phyloP scores from a whole-genome alignment of 2,797 vertebrate species.

The Dromococcyx pavoninus region DNA sequence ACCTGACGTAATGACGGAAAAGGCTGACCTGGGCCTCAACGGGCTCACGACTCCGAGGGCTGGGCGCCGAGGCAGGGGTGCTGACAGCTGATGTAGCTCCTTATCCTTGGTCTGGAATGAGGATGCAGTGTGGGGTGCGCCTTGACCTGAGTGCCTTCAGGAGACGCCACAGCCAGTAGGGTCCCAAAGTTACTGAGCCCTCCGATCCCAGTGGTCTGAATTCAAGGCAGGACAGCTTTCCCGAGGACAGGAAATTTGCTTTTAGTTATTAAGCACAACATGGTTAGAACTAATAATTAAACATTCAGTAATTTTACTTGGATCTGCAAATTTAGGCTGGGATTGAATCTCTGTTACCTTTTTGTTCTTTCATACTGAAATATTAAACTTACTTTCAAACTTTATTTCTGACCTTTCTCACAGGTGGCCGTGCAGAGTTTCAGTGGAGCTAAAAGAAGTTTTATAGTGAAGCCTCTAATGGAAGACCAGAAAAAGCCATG shows the following conservation, averaged over 20 bases:
- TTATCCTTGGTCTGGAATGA: not conserved
- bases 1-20: not conserved
- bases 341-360: not conserved
- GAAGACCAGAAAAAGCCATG: not conserved
- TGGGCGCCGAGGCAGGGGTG: rapidly evolving
- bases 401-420: not conserved
- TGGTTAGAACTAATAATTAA: not conserved
- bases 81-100: not conserved
- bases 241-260: not conserved
- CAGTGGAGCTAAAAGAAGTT: not conserved
- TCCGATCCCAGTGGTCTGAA: not conserved
- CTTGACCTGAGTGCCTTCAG: not conserved
- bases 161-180: too few species aligned
- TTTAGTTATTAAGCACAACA: not conserved
- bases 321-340: not conserved
- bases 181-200: too few species aligned
- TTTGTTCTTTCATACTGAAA: not conserved
- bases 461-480: not conserved
- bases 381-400: not conserved
- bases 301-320: not conserved
- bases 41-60: not conserved
- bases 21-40: not conserved
- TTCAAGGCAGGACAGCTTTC: not conserved
- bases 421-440: not conserved
- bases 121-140: rapidly evolving